phyloP scores from a whole-genome alignment of 2,113 vertebrate genomes.

The Anseranas semipalmata region DNA sequence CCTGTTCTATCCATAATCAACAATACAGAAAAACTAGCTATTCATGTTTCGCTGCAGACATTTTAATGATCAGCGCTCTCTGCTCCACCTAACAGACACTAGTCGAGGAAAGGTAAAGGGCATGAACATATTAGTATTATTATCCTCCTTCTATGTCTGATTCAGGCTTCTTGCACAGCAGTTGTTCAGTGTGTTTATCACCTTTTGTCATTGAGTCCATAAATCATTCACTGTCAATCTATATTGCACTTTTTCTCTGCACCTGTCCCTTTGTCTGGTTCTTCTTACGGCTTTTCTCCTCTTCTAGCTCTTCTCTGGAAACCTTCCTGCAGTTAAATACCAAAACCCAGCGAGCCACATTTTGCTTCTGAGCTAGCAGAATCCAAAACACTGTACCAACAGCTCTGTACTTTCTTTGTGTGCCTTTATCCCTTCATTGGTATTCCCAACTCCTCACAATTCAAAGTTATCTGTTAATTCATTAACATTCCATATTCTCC shows the following conservation, averaged over 20 bases:
- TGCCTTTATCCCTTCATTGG: neutral
- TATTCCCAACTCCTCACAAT: neutral
- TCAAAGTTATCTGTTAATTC: neutral
- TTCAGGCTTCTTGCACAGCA: neutral
- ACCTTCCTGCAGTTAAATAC: neutral
- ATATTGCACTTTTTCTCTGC: rapidly evolving
- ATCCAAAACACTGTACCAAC: neutral
- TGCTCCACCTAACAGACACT: neutral
- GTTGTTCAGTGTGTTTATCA: neutral
- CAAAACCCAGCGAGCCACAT: neutral
- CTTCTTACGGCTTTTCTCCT: neutral
- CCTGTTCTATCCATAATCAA: neutral
- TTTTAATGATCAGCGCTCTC: neutral
- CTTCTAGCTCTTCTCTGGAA: rapidly evolving
- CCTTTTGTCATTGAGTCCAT: neutral
- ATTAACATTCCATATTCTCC: neutral
- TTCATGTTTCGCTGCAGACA: too few relatives aligned
- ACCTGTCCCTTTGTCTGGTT: neutral
- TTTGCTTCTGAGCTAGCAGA: neutral
- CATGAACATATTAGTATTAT: neutral
- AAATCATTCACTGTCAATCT: rapidly evolving
- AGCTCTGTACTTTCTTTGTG: neutral
- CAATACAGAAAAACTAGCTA: neutral
- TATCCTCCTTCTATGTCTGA: rapidly evolving
- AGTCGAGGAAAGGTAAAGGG: neutral